These are phyloP conservation scores for Wiebesia pumilae DNA, from an alignment of 1,140 invertebrate species.

Conservation along the genomic window DNA sequence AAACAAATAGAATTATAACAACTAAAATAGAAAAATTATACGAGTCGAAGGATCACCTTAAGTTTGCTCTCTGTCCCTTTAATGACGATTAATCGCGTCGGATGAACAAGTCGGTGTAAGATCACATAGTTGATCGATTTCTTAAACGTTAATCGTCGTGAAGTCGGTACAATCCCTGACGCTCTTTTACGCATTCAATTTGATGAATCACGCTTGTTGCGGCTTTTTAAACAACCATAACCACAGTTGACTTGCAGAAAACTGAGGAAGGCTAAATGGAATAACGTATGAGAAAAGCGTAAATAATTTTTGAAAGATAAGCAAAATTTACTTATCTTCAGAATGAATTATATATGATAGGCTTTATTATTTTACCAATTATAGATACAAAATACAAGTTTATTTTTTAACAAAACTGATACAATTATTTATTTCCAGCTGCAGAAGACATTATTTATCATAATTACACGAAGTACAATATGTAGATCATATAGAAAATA, in stretches of 20 bases:
- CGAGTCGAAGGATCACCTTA: background rate
- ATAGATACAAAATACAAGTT: background rate
- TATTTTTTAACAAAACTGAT: background rate
- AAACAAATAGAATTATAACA: background rate
- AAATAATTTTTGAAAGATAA: background rate
- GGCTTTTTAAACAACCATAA: constrained; percentile 12
- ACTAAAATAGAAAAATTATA: constrained; percentile 12
- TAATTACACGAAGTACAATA: background rate
- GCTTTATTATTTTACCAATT: background rate
- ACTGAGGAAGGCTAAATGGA: background rate
- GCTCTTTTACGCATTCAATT: background rate
- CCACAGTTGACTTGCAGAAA: background rate
- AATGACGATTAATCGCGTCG: constrained; percentile 44
- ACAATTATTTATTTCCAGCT: background rate
- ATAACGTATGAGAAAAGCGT: background rate
- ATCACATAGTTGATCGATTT: constrained; percentile 42
- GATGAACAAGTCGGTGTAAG: background rate
- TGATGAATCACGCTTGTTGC: background rate
- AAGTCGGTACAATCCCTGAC: background rate
- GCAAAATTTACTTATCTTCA: background rate
- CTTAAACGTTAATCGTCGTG: constrained; percentile 28
- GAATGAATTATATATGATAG: background rate
- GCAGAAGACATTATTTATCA: background rate
- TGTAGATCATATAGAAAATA: too few species aligned
- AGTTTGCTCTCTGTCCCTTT: constrained; percentile 27